phyloP scores from a whole-genome alignment of 1,140 invertebrate genomes.

The Dolichoris vasculosae region DNA sequence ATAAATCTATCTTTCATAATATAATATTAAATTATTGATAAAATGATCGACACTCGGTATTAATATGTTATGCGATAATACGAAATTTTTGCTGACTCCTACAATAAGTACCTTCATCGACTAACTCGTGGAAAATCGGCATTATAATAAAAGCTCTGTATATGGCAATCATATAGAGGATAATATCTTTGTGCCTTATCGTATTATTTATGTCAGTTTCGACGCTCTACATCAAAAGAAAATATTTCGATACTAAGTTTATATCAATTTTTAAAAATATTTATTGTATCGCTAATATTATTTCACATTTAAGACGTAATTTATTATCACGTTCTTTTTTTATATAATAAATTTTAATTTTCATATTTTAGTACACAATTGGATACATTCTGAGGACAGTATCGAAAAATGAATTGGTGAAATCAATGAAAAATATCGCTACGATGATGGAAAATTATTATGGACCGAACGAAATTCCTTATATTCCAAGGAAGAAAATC shows the following conservation, averaged over 20 bases:
- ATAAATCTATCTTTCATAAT: neutral
- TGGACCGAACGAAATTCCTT: conserved; percentile 9
- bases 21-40: neutral
- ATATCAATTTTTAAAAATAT: no score
- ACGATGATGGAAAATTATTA: conserved; percentile 53
- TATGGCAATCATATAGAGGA: neutral
- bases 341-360: neutral
- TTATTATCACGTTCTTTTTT: neutral
- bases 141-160: neutral
- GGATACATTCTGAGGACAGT: conserved; percentile 53
- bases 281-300: no score
- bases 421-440: conserved; percentile 53
- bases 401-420: conserved; percentile 51
- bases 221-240: no score
- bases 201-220: no score
- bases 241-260: no score
- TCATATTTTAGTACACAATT: conserved; percentile 61
- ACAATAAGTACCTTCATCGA: neutral
- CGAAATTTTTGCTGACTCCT: neutral
- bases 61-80: neutral
- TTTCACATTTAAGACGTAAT: no score
- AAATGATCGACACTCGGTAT: neutral
- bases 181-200: no score
- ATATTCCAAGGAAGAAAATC: conserved; percentile 18
- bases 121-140: neutral